Percentiles rank a stretch among this genome's conserved stretches.
These are phyloP conservation scores for Lagopus leucura DNA, from an alignment of 2,113 vertebrate genomes.

Conservation along the genomic window DNA sequence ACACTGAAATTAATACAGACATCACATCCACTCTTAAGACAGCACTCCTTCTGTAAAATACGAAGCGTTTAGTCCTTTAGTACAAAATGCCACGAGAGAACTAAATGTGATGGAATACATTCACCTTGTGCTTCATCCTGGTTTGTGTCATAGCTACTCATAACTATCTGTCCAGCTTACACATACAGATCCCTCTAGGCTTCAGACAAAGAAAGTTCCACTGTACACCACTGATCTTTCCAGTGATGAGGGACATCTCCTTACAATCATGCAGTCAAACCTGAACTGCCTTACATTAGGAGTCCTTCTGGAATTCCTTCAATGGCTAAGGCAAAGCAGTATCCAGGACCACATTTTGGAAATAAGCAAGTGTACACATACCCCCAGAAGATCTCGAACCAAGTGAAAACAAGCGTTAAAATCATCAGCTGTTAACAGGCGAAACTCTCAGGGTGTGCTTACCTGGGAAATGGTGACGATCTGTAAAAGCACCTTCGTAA, in stretches of 20 bases:
- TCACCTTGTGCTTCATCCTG: not conserved
- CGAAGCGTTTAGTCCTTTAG: no score
- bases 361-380: not conserved
- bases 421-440: not conserved
- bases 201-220: not conserved
- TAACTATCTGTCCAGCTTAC: not conserved
- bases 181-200: not conserved
- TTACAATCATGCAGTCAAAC: not conserved
- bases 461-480: not conserved
- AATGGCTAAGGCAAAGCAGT: not conserved
- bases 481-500: constrained; percentile 6
- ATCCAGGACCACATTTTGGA: not conserved
- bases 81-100: not conserved
- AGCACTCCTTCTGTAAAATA: not conserved
- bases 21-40: not conserved
- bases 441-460: not conserved
- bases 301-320: not conserved
- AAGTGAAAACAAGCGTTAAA: not conserved
- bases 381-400: not conserved
- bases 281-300: not conserved
- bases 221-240: not conserved
- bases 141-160: not conserved
- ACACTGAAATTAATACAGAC: not conserved
- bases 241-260: not conserved
- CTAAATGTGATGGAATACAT: not conserved